Percentiles rank a stretch among this genome's conserved stretches.
Evolutionary conservation across 2,113 vertebrate genomes (phyloP).

Genomic region (Microcebus tavaratra): DNA sequence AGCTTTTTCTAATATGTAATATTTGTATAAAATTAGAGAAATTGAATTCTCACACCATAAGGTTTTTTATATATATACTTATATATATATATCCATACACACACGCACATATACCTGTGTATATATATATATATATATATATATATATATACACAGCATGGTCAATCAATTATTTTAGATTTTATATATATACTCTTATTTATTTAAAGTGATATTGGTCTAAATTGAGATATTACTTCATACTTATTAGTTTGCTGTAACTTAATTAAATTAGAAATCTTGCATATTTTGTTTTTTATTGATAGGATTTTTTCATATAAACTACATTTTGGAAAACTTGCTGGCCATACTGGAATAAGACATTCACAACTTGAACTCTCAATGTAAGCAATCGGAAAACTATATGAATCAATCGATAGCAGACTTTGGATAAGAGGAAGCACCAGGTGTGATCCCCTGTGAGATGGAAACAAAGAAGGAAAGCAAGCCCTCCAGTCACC

Average conservation of each 20-base stretch:
- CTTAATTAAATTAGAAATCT: neutral
- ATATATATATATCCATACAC: neutral
- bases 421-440: neutral
- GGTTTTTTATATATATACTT: neutral
- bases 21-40: conserved; percentile 25
- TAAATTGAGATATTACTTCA: neutral
- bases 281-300: neutral
- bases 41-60: neutral
- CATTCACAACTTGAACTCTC: neutral
- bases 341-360: neutral
- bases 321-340: neutral
- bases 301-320: neutral
- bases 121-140: neutral
- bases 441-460: neutral
- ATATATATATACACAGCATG: neutral
- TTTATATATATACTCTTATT: neutral
- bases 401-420: neutral
- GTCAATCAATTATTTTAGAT: neutral
- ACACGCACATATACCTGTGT: neutral
- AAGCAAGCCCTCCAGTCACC: neutral
- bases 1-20: neutral
- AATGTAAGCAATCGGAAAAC: neutral
- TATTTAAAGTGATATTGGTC: neutral
- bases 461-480: neutral
- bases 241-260: neutral